Evolutionary conservation across 1,140 invertebrate species (phyloP).

Genomic region (Lordiphosa collinella): DNA sequence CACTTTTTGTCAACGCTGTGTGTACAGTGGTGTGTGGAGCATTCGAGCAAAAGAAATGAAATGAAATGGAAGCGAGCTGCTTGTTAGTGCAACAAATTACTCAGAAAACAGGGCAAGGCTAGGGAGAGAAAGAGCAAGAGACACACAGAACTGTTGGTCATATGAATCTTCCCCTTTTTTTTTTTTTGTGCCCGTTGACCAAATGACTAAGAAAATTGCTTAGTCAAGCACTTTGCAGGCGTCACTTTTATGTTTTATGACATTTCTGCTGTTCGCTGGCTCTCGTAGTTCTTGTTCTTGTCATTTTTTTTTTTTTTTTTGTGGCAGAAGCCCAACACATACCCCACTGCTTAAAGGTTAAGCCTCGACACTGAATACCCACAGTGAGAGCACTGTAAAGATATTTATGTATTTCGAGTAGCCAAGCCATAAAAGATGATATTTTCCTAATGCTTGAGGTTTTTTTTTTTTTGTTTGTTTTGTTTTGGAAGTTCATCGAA

Average conservation of each 20-base stretch:
- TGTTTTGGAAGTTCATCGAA: no score
- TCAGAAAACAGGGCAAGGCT: slow-evolving; percentile 37
- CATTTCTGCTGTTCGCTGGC: slow-evolving; percentile 25
- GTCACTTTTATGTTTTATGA: slow-evolving; percentile 66
- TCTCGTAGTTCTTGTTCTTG: neutral
- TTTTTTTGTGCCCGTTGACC: slow-evolving; percentile 27
- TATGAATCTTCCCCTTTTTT: slow-evolving; percentile 13
- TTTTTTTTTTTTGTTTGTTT: no score
- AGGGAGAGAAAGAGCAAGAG: slow-evolving; percentile 4
- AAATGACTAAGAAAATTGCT: slow-evolving; percentile 67
- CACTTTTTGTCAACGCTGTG: neutral
- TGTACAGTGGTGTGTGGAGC: neutral
- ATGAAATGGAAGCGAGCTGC: slow-evolving; percentile 56
- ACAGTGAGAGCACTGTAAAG: no score
- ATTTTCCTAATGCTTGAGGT: neutral
- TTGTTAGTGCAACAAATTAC: slow-evolving; percentile 70
- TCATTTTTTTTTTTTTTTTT: neutral
- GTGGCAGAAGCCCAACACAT: slow-evolving; percentile 1
- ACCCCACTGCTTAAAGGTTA: neutral
- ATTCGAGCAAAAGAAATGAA: slow-evolving; percentile 43
- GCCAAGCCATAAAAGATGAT: neutral
- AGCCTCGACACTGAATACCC: no score
- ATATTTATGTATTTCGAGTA: no score
- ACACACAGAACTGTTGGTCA: slow-evolving; percentile 1
- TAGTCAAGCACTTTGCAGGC: slow-evolving; percentile 65